These are phyloP conservation scores for Enteromius fasciolatus DNA, from an alignment of 2,797 vertebrate genomes.

Conservation along the genomic window DNA sequence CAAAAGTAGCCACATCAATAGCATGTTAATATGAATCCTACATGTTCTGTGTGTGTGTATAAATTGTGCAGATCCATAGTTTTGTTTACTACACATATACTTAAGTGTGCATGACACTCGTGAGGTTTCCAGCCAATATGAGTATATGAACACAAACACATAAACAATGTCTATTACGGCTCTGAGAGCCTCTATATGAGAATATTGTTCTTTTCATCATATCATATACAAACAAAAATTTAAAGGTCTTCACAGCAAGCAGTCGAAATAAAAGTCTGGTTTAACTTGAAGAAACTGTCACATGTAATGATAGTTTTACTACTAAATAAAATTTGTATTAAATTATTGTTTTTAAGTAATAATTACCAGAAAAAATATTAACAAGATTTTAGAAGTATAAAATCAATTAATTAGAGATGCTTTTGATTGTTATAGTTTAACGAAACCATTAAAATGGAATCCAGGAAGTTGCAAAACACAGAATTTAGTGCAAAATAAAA, in stretches of 20 bases:
- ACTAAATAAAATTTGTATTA: not conserved
- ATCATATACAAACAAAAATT: not conserved
- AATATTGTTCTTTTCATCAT: not conserved
- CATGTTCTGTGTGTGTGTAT: not conserved
- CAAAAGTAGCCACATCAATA: not conserved
- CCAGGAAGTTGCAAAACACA: not conserved
- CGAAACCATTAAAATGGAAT: not conserved
- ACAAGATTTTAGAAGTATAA: too few relatives aligned
- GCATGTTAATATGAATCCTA: not conserved
- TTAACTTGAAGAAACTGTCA: not conserved
- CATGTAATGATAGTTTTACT: not conserved
- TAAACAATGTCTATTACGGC: not conserved
- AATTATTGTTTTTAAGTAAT: not conserved
- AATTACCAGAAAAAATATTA: not conserved
- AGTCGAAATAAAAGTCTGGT: not conserved
- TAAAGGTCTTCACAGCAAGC: not conserved
- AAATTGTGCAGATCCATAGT: not conserved
- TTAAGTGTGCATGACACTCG: not conserved
- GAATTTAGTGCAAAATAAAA: not conserved
- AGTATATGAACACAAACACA: not conserved
- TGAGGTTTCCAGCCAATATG: not conserved
- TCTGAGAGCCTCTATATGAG: not conserved
- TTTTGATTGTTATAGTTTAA: not conserved
- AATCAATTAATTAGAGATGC: too few relatives aligned
- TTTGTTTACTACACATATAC: not conserved